Evolutionary conservation across 2,797 vertebrate genomes (phyloP).

Genomic region (Gorsachius magnificus): DNA sequence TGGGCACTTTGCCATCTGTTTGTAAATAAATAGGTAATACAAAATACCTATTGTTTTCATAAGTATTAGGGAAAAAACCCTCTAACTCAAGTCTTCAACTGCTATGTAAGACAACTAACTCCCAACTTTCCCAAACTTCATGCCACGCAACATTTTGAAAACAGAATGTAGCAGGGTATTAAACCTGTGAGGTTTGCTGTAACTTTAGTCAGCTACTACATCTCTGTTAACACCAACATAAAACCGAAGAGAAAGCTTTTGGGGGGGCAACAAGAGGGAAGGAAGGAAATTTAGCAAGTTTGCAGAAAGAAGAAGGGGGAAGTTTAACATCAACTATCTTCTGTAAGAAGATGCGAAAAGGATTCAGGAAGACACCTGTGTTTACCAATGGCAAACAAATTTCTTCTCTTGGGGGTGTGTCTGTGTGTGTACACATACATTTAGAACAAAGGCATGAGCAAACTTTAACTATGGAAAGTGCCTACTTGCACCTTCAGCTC

Average conservation of each 20-base stretch:
- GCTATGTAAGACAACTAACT: neutral
- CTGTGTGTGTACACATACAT: neutral
- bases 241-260: neutral
- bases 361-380: neutral
- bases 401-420: neutral
- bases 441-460: neutral
- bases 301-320: neutral
- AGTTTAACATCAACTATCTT: neutral
- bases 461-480: neutral
- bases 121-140: neutral
- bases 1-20: neutral
- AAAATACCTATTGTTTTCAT: neutral
- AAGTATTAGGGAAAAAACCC: neutral
- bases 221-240: neutral
- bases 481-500: neutral
- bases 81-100: neutral
- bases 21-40: neutral
- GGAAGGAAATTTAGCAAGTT: neutral
- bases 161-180: neutral
- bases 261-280: neutral
- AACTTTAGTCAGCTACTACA: neutral
- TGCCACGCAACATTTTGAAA: neutral
- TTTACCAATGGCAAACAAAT: neutral
- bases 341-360: neutral
- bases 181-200: neutral